These are phyloP conservation scores for Baryphthengus martii DNA, from an alignment of 2,113 vertebrate species.

Conservation along the genomic window DNA sequence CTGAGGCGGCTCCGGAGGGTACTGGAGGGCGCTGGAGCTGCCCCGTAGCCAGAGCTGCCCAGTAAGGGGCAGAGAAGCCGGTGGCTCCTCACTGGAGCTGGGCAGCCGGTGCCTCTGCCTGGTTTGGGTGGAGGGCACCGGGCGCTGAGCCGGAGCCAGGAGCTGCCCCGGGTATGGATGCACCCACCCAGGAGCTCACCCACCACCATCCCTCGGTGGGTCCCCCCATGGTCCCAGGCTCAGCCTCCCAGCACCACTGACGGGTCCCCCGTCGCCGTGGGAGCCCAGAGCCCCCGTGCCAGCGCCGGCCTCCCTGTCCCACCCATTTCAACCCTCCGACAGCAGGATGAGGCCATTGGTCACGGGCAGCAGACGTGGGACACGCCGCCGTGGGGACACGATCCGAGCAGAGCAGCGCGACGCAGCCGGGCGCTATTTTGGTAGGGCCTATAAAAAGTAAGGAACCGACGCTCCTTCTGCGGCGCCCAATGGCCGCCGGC, in stretches of 20 bases:
- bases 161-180: not conserved
- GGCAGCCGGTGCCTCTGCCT: not conserved
- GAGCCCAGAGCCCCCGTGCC: not conserved
- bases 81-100: not conserved
- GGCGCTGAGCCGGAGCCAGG: rapidly evolving
- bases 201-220: not conserved
- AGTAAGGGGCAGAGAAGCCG: not conserved
- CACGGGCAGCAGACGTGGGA: too few species aligned
- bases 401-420: not conserved
- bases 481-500: rapidly evolving
- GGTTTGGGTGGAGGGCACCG: not conserved
- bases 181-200: not conserved
- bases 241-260: not conserved
- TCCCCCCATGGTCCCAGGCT: too few species aligned
- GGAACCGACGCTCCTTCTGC: not conserved
- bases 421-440: not conserved
- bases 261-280: rapidly evolving
- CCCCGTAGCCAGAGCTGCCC: not conserved
- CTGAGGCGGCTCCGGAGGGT: not conserved
- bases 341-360: not conserved
- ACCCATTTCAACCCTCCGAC: not conserved
- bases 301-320: not conserved
- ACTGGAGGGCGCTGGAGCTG: not conserved
- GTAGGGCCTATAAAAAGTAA: not conserved
- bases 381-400: not conserved